Base-by-base conservation (phyloP, 2,797 vertebrate species). In the Sciaenops ocellatus region DNA sequence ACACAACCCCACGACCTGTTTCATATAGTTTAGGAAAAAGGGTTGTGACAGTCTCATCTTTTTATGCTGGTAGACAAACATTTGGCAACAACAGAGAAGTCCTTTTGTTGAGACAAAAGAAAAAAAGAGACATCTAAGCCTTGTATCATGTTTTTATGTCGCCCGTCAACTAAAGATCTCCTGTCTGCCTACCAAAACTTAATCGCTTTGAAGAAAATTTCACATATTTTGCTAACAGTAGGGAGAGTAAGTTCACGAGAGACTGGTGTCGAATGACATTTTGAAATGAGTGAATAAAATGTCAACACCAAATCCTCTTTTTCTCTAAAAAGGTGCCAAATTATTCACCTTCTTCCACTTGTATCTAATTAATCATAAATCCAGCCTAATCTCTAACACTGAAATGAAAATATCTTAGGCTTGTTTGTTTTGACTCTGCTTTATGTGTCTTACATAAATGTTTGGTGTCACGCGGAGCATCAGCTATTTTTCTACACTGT, bases 281-380 rank as follows among this genome's bases (percentile, higher is more conserved):
- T 75, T 56, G 24, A 54, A 66, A 47, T 48, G 15, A 77, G 16
- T 13, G n/a, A 59, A n/a, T 47, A 65, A 61, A 74, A 64, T 59
- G 20, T 28, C n/a, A 48, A 51, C 22, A 67, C 3, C 30, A 67
- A 30, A 77, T 20, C 0, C 12, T 20, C 56, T 22, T 26, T 17
- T 26, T 48, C 6, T 26, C 5, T 56, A 54, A 59, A 78, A 78
- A 34, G 6, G 18, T 6, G 17, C 9, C 5, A 22, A 22, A 69
- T 57, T 52, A 11, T 18, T 10, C 34, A 56, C 16, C 30, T 3
- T 54, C 68, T 65, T 69, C 15, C 12, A 46, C 30, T 46, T 51
- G 51, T 26, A 26, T 48, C 22, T 47, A n/a, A 56, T 63, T 11
- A 69, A 69, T 72, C 22, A 71, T 50, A 42, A 47, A 56, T 69